Base-by-base conservation (phyloP, 2,888 invertebrate species). In the Suillia variegata region DNA sequence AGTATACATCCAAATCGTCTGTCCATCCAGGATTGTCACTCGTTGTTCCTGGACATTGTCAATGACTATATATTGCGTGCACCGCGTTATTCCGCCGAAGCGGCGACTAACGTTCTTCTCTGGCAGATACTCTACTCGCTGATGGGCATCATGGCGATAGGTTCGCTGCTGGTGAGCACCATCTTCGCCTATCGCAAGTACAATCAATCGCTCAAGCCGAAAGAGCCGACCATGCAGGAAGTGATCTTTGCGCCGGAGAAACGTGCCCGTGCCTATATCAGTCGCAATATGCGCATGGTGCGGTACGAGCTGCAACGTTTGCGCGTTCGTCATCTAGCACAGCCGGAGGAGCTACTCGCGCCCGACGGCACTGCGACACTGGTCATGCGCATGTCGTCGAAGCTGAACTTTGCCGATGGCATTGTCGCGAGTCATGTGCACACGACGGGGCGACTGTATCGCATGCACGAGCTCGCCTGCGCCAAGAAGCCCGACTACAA, bases 41-140 rank as follows among this genome's bases (percentile, higher is more conserved):
- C 68, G 21, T 21, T 73, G 17, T 57, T 65, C 8, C 38, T 65
- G 18, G 69, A 73, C 48, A 63, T 72, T 6, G 63, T 68, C 1
- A 60, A 57, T 2, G 73, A 73, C 51, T 72, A 73, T 51, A 55
- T 73, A 5, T 20, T 58, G 17, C 64, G 63, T 22, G 67, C 69
- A 10, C 73, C 72, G 2, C 64, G 61, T 13, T 73, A 69, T 47
- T 52, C 66, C 8, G 59, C 63, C 1, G 64, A 68, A 10, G 17
- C 63, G 8, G 50, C 59, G 1, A 66, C 68, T 20, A 72, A 72
- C 31, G 54, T 13, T 1, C 55, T 62, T 45, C 64, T 73, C 6
- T 69, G 71, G 70, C 57, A 64, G 51, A 56, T 70, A 1, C 42
- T 71, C 5, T 62, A 61, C 5, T 65, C 61, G 0, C 17, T 66